A percentile compares a stretch with the other conserved stretches of the same genome.
Conservation (phyloP, 2,888 invertebrate genomes). For the Antitype chi region DNA sequence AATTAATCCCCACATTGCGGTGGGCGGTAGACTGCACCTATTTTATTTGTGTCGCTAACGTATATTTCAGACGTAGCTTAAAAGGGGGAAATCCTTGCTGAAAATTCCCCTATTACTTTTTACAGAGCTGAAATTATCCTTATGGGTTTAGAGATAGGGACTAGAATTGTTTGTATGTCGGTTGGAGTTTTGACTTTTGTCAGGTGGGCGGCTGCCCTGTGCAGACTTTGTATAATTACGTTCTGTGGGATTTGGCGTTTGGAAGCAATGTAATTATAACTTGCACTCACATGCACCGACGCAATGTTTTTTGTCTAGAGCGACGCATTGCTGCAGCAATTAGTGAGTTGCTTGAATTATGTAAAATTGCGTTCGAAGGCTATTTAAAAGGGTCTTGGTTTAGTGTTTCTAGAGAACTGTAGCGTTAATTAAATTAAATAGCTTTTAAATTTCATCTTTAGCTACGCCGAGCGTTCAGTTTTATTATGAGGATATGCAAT, state of each 20-base stretch:
- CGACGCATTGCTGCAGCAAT: constrained; percentile 48
- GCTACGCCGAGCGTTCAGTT: not conserved
- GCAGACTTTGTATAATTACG: constrained; percentile 85
- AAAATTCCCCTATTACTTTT: constrained; percentile 70
- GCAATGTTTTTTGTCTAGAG: constrained; percentile 59
- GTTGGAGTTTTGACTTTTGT: constrained; percentile 70
- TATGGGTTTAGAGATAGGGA: constrained; percentile 63
- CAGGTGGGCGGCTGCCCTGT: constrained; percentile 76
- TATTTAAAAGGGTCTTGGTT: constrained; percentile 1
- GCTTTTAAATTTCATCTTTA: not conserved
- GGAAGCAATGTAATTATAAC: constrained; percentile 79
- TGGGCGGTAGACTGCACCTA: constrained; percentile 82
- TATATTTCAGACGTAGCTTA: constrained; percentile 83
- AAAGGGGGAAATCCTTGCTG: constrained; percentile 82
- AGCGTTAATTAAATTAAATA: not conserved
- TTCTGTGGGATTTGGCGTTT: constrained; percentile 75
- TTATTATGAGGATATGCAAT: too few relatives aligned
- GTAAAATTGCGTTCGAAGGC: constrained; percentile 10
- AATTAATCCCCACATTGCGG: constrained; percentile 79
- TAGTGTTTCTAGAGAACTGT: not conserved
- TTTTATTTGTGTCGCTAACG: constrained; percentile 83
- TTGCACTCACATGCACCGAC: constrained; percentile 69
- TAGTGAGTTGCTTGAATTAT: constrained; percentile 47
- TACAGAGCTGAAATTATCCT: constrained; percentile 68
- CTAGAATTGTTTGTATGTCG: constrained; percentile 61